These are phyloP conservation scores for Hipparchia sbordonii DNA, from an alignment of 2,888 invertebrate species.

Conservation along the genomic window DNA sequence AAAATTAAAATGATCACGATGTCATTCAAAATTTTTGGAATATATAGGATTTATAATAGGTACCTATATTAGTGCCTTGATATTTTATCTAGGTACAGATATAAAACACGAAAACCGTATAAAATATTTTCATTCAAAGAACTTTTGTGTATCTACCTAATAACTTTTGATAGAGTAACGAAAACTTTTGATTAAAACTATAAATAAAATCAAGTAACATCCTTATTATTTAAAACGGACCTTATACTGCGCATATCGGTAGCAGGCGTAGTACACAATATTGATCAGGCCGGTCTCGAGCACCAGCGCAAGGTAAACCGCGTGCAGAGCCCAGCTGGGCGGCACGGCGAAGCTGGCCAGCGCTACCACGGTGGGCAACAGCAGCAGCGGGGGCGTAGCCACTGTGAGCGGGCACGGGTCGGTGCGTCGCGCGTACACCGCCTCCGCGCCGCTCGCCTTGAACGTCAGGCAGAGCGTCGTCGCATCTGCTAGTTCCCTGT, in stretches of 20 bases:
- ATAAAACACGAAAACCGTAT: too few species aligned
- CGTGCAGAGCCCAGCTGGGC: slow-evolving; percentile 60
- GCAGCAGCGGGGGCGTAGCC: slow-evolving; percentile 68
- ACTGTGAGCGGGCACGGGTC: slow-evolving; percentile 67
- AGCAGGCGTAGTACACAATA: slow-evolving; percentile 63
- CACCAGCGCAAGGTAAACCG: slow-evolving; percentile 64
- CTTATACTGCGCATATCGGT: slow-evolving; percentile 64
- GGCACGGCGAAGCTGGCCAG: slow-evolving; percentile 67
- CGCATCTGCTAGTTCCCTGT: slow-evolving; percentile 72
- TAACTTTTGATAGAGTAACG: too few species aligned
- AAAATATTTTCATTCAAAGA: too few species aligned
- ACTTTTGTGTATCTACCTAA: too few species aligned
- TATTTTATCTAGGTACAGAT: too few species aligned
- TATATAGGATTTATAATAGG: too few species aligned
- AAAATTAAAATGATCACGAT: too few species aligned
- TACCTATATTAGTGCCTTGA: too few species aligned
- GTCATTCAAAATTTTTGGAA: too few species aligned
- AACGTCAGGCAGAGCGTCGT: slow-evolving; percentile 72
- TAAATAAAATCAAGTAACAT: too few species aligned
- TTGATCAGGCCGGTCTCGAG: slow-evolving; percentile 66
- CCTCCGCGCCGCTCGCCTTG: slow-evolving; percentile 63
- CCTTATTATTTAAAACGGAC: neutral
- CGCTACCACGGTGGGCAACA: slow-evolving; percentile 69
- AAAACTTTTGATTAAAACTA: too few species aligned
- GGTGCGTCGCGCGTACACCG: slow-evolving; percentile 58